Base-by-base conservation (phyloP, 1,140 invertebrate genomes). In the Drosophila quadrilineata region DNA sequence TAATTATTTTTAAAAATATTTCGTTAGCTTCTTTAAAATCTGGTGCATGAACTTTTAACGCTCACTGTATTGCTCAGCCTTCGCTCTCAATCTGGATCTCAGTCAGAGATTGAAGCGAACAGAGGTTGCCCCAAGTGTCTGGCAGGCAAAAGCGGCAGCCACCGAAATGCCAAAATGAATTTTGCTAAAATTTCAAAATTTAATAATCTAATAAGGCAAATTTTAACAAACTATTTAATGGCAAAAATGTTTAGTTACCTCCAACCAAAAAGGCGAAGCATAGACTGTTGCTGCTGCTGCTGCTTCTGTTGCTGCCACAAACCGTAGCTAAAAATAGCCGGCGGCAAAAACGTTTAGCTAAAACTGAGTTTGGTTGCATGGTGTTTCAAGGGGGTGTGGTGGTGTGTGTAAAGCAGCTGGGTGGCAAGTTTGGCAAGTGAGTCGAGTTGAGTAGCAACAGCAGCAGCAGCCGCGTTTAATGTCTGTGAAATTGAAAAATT, bases 141-240 rank as follows among this genome's bases (percentile, higher is more conserved):
- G 9, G 33, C 26, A 19, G 35, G 35, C 35, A 9, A 38, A 17
- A n/a, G 22, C 40, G 16, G 14, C 24, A 49, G 53, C 49, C 58
- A 50, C n/a, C 43, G 62, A 76, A 70, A 66, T 77, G 65, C 69
- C 54, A 57, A 79, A 84, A 85, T 70, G 66, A 84, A 77, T 85
- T 84, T 85, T 49, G 79, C 70, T 45, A 67, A 84, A 85, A 84
- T 85, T 84, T 79, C 77, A 62, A 85, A 84, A 84, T 84, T 85
- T 85, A 85, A 79, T 79, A 84, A 84, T 85, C 77, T 79, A 85
- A 84, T 84, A 84, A 85, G 70, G 79, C 70, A 84, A 85, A 84
- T 84, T 84, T 84, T 84, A 84, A 84, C 74, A 84, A 82, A 84
- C 77, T 84, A 84, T 84, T 84, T 84, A 84, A 84, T 84, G 77